A percentile compares a stretch with the other conserved stretches of the same genome.
These are phyloP conservation scores for Hydrophis major DNA, from an alignment of 2,797 vertebrate genomes.

Conservation along the genomic window DNA sequence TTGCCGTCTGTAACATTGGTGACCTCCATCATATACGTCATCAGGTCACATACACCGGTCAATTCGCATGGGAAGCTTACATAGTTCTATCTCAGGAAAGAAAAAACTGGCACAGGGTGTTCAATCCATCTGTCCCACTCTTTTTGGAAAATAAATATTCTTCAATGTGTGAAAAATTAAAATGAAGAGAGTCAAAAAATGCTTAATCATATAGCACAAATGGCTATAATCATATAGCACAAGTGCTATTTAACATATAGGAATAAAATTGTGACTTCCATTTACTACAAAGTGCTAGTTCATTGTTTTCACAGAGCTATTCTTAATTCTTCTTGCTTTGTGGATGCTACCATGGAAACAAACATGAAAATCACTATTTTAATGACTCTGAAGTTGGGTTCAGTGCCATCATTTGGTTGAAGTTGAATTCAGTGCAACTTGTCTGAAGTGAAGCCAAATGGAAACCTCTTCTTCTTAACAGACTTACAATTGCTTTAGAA, in stretches of 20 bases:
- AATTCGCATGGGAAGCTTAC: constrained; percentile 16
- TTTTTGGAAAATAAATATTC: neutral
- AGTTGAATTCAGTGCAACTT: neutral
- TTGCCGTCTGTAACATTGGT: constrained; percentile 60
- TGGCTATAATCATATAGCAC: neutral
- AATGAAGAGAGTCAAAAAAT: neutral
- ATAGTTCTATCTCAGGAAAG: constrained; percentile 27
- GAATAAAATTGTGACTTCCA: neutral
- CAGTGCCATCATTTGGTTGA: neutral
- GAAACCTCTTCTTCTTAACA: neutral
- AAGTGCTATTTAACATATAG: neutral
- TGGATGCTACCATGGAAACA: constrained; percentile 27
- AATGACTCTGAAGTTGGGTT: neutral
- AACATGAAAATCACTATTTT: constrained; percentile 1
- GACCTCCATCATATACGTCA: constrained; percentile 56
- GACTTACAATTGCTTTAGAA: neutral
- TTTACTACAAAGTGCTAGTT: neutral
- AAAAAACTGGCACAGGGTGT: constrained; percentile 25
- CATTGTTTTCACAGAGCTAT: constrained; percentile 3
- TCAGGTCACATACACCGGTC: constrained; percentile 23
- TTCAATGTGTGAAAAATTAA: neutral
- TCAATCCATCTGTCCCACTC: neutral
- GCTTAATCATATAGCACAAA: neutral
- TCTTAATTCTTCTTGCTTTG: constrained; percentile 22
- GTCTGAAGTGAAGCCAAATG: neutral